These are phyloP conservation scores for Watsonalla cultraria DNA, from an alignment of 2,888 invertebrate species.

Conservation along the genomic window DNA sequence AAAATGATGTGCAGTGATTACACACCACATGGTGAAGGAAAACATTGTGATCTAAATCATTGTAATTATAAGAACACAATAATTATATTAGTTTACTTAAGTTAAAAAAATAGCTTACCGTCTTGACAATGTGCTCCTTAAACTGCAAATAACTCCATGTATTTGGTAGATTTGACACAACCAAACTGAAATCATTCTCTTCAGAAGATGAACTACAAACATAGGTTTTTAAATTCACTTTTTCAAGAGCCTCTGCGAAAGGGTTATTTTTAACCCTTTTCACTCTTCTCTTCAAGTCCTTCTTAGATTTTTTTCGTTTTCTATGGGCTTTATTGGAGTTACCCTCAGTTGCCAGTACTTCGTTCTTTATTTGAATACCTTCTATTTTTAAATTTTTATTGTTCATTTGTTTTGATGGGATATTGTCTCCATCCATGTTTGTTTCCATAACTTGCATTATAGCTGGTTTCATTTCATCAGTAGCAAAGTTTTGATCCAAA, in stretches of 20 bases:
- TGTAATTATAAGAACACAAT: too few relatives aligned
- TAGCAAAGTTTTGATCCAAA: too few relatives aligned
- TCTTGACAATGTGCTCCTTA: conserved; percentile 29
- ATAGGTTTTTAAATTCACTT: not conserved
- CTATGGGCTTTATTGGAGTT: not conserved
- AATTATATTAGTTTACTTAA: not conserved
- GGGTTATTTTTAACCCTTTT: not conserved
- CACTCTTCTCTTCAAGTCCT: not conserved
- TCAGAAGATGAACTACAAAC: not conserved
- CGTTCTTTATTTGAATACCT: too few relatives aligned
- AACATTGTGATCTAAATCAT: too few relatives aligned
- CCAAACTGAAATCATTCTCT: conserved; percentile 18
- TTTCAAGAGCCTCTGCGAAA: not conserved
- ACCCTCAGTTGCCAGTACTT: too few relatives aligned
- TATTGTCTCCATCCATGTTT: too few relatives aligned
- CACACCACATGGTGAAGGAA: too few relatives aligned
- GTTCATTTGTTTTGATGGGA: too few relatives aligned
- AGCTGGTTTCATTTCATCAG: too few relatives aligned
- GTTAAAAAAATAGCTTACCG: conserved; percentile 19
- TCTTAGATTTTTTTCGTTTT: not conserved
- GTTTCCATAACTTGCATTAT: too few relatives aligned
- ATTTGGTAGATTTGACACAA: conserved; percentile 26
- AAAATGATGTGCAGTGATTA: too few relatives aligned
- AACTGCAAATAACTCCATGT: conserved; percentile 28
- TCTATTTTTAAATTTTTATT: too few relatives aligned